Evolutionary conservation across 2,797 vertebrate species (phyloP).

Genomic region (Okamejei kenojei): DNA sequence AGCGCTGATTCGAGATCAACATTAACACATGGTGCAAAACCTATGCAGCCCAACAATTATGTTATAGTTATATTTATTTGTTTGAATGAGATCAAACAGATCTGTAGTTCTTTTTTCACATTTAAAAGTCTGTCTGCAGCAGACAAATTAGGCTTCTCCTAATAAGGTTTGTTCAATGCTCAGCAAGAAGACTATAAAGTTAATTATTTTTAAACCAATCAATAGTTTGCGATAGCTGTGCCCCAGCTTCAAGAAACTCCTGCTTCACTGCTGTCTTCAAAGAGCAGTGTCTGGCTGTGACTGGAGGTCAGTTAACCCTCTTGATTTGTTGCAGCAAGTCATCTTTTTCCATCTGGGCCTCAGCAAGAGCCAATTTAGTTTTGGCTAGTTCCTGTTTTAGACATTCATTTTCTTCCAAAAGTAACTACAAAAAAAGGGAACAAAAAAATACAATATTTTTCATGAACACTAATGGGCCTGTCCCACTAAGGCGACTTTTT

Average conservation of each 20-base stretch:
- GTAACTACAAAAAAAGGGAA: constrained; percentile 18
- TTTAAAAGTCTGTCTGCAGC: constrained; percentile 27
- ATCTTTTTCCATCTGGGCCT: constrained; percentile 89
- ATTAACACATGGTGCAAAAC: constrained; percentile 46
- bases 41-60: constrained; percentile 2
- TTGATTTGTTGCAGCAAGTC: constrained; percentile 78
- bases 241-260: neutral
- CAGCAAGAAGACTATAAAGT: neutral
- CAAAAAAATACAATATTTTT: neutral
- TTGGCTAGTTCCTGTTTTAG: constrained; percentile 84
- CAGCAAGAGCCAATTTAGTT: constrained; percentile 87
- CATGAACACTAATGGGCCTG: neutral
- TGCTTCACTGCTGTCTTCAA: neutral
- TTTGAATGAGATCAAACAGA: neutral
- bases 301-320: constrained; percentile 56
- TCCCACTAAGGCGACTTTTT: too few relatives aligned
- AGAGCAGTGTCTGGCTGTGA: constrained; percentile 53
- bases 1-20: constrained; percentile 25
- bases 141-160: neutral
- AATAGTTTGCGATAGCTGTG: constrained; percentile 4
- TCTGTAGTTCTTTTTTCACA: neutral
- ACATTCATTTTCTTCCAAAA: constrained; percentile 86
- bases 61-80: neutral
- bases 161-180: constrained; percentile 28
- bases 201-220: constrained; percentile 26